Evolutionary conservation across 2,113 vertebrate species (phyloP).

Genomic region (Mixornis gularis): DNA sequence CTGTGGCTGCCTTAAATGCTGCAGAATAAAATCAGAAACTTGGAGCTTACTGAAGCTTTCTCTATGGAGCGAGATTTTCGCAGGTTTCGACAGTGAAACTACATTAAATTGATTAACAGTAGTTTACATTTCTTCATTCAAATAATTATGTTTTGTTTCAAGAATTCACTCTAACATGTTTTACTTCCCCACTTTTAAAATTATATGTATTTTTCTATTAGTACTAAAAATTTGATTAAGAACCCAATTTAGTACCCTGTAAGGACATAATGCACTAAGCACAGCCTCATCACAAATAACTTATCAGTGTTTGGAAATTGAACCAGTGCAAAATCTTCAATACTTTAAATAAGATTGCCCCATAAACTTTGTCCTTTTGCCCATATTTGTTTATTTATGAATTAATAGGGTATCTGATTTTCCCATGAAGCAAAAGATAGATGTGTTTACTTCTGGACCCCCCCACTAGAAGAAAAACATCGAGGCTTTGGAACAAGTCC

Average conservation of each 20-base stretch:
- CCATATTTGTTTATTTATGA: not conserved
- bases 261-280: not conserved
- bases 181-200: not conserved
- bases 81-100: not conserved
- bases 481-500: not conserved
- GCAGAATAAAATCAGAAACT: not conserved
- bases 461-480: no score
- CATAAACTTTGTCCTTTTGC: not conserved
- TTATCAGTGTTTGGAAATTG: not conserved
- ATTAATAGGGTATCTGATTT: not conserved
- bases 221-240: not conserved
- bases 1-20: not conserved
- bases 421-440: not conserved
- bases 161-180: not conserved
- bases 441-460: not conserved
- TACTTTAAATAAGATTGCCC: not conserved
- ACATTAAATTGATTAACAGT: not conserved
- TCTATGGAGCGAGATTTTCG: fast-evolving
- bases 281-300: not conserved
- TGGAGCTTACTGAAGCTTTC: not conserved
- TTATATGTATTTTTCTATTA: not conserved
- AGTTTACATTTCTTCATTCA: not conserved
- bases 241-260: not conserved
- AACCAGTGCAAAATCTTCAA: not conserved
- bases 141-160: not conserved